Evolutionary conservation across 2,113 vertebrate genomes (phyloP).

Genomic region (Lophochroa leadbeateri): DNA sequence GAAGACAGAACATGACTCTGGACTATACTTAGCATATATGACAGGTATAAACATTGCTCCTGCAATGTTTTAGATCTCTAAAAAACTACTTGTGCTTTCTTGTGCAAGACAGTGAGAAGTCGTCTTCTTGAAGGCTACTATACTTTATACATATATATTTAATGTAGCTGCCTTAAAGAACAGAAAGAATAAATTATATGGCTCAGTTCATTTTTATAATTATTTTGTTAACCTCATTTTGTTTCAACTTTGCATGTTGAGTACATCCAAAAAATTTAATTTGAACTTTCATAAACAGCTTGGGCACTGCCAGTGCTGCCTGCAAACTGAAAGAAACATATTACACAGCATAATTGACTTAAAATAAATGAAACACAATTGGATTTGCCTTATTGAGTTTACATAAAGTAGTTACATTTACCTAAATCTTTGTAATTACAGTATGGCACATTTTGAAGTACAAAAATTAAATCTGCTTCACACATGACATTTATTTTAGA

Average conservation of each 20-base stretch:
- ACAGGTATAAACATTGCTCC: neutral
- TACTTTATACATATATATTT: neutral
- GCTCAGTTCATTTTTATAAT: neutral
- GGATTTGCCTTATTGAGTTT: slow-evolving; percentile 51
- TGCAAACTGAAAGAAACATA: neutral
- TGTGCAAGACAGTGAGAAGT: neutral
- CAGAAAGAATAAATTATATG: neutral
- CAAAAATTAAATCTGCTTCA: slow-evolving; percentile 27
- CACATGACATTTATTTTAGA: slow-evolving; percentile 3
- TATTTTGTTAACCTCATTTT: neutral
- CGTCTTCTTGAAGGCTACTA: neutral
- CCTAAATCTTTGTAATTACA: slow-evolving; percentile 40
- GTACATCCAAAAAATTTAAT: neutral
- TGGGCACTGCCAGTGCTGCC: neutral
- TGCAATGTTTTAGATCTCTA: neutral
- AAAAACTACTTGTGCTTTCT: neutral
- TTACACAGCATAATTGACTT: slow-evolving; percentile 43
- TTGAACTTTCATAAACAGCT: slow-evolving; percentile 23
- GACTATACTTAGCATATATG: neutral
- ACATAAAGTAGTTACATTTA: slow-evolving; percentile 51
- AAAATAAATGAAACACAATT: slow-evolving; percentile 36
- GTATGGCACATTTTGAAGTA: slow-evolving; percentile 25
- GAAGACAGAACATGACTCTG: neutral
- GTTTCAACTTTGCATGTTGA: neutral
- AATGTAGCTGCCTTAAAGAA: neutral